phyloP scores from a whole-genome alignment of 2,113 vertebrate genomes.

The Neoarius graeffei region DNA sequence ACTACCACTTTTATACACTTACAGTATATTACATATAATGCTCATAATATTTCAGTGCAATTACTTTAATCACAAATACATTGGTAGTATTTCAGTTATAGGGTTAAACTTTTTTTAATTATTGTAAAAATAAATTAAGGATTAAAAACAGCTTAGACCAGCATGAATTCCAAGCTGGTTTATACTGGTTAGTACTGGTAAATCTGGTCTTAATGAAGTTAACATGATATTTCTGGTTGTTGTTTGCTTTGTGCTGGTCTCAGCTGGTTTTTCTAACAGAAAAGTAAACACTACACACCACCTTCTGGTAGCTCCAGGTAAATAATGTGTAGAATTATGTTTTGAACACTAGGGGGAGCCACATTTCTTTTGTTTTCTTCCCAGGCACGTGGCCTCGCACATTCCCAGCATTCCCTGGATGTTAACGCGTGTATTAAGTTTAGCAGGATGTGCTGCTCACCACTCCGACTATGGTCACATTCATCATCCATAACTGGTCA shows the following conservation, averaged over 20 bases:
- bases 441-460: slow-evolving; percentile 57
- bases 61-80: neutral
- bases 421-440: slow-evolving; percentile 71
- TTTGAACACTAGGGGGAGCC: slow-evolving; percentile 14
- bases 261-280: neutral
- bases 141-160: neutral
- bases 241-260: neutral
- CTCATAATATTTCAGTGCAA: neutral
- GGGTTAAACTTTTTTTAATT: neutral
- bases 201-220: slow-evolving; percentile 1
- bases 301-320: slow-evolving; percentile 50
- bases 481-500: neutral
- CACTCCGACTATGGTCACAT: slow-evolving; percentile 46
- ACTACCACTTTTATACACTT: neutral
- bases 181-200: slow-evolving; percentile 7
- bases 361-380: slow-evolving; percentile 24
- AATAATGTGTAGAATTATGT: neutral
- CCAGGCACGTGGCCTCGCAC: slow-evolving; percentile 29
- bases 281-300: slow-evolving; percentile 49
- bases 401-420: slow-evolving; percentile 68
- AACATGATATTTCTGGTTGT: neutral
- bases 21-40: neutral
- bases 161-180: neutral
- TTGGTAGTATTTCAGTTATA: neutral
- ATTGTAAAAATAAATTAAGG: too few relatives aligned